Conservation (phyloP, 2,113 vertebrate species). For the Romanogobio albipinnatus region DNA sequence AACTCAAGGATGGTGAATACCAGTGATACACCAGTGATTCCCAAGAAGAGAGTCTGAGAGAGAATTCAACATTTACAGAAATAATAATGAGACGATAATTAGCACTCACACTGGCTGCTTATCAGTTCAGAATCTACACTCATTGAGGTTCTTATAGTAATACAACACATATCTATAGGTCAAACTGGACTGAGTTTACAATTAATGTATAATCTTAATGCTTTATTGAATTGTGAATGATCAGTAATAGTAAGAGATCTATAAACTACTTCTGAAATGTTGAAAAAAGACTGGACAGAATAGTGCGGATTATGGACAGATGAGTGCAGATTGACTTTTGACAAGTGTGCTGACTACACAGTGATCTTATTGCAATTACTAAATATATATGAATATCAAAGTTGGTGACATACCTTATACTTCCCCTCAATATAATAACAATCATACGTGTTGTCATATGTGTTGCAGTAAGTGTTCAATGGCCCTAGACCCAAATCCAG, state of each 20-base stretch:
- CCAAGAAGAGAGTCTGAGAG: background rate
- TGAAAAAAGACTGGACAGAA: background rate
- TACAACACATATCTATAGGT: no score
- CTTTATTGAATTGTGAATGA: background rate
- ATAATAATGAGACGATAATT: background rate
- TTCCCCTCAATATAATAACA: background rate
- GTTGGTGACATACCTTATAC: background rate
- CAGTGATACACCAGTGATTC: background rate
- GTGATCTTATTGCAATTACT: background rate
- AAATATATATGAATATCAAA: no score
- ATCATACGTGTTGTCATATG: background rate
- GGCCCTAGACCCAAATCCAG: background rate
- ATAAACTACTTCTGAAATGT: background rate
- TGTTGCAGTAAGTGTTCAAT: background rate
- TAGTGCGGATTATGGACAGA: background rate
- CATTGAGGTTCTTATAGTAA: background rate
- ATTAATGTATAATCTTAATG: no score
- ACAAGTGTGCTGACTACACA: background rate
- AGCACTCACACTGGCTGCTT: background rate
- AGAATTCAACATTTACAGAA: background rate
- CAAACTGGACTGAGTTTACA: no score
- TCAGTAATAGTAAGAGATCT: background rate
- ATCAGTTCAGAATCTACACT: no score
- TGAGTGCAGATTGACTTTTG: background rate
- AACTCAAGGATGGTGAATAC: slow-evolving; percentile 13